phyloP scores from a whole-genome alignment of 64 coral and sea anemone species.

The Actinia tenebrosa region DNA sequence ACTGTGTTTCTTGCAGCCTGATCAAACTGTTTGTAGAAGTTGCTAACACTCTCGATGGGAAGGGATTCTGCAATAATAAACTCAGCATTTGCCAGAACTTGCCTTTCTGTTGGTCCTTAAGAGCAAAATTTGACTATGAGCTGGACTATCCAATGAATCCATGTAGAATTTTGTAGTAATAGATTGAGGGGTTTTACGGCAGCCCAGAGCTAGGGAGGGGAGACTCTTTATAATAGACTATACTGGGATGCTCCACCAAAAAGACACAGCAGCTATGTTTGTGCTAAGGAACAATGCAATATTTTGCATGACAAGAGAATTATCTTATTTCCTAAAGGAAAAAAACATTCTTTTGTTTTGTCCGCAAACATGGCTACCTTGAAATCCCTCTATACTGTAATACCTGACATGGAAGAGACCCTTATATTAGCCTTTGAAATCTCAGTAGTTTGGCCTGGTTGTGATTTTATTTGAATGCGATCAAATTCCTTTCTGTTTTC shows the following conservation, averaged over 20 bases:
- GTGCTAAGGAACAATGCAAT: too few species aligned
- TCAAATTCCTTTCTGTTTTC: slow-evolving; percentile 4
- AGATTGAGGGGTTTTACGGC: not conserved
- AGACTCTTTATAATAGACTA: too few species aligned
- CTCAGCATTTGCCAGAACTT: not conserved
- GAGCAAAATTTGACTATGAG: not conserved
- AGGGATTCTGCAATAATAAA: not conserved
- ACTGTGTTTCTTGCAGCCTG: not conserved
- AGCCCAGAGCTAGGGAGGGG: too few species aligned
- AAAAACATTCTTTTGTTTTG: too few species aligned
- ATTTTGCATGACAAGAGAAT: not conserved
- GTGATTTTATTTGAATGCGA: not conserved
- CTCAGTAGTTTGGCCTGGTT: slow-evolving; percentile 12
- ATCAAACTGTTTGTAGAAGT: slow-evolving; percentile 12
- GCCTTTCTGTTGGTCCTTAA: slow-evolving; percentile 16
- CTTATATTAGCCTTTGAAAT: not conserved
- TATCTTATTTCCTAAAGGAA: not conserved
- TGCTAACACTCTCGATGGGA: not conserved
- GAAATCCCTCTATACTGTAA: not conserved
- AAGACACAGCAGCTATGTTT: too few species aligned
- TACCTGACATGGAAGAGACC: not conserved
- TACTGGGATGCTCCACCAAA: too few species aligned
- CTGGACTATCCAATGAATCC: not conserved
- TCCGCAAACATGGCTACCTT: not conserved
- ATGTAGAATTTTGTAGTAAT: not conserved